Evolutionary conservation across 2,113 vertebrate genomes (phyloP).

Genomic region (Phainopepla nitens): DNA sequence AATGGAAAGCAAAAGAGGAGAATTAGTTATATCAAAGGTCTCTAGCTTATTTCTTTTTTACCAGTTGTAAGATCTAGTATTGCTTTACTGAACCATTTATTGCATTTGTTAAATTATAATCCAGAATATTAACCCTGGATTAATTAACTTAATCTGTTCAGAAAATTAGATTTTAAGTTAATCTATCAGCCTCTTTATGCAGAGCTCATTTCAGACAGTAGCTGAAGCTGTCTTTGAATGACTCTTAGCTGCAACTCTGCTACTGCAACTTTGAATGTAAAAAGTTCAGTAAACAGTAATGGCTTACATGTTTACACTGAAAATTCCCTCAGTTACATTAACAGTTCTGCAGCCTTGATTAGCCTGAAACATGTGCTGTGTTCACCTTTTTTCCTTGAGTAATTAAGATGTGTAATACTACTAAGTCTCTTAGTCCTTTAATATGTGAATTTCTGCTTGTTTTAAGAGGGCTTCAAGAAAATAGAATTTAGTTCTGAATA

Average conservation of each 20-base stretch:
- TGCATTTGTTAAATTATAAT: slow-evolving; percentile 8
- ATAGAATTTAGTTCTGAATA: not conserved
- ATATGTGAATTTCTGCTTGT: slow-evolving; percentile 21
- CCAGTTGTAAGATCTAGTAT: not conserved
- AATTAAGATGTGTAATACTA: slow-evolving; percentile 7
- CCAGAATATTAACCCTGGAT: not conserved
- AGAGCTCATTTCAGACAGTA: not conserved
- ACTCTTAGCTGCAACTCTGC: not conserved
- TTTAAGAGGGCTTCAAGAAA: not conserved
- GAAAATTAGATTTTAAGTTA: not conserved
- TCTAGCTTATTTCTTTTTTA: not conserved
- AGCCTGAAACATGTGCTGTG: not conserved
- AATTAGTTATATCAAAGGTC: not conserved
- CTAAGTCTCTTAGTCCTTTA: not conserved
- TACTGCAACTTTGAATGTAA: not conserved
- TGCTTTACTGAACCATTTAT: not conserved
- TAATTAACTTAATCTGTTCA: not conserved
- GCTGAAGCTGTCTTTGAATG: not conserved
- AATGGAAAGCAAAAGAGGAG: not conserved
- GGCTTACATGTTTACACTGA: not conserved
- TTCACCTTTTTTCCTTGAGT: not conserved
- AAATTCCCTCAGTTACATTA: not conserved
- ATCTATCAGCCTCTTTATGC: not conserved
- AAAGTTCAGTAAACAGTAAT: not conserved
- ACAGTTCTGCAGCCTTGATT: not conserved